phyloP scores from a whole-genome alignment of 2,113 vertebrate genomes.

The Glaucomys volans region DNA sequence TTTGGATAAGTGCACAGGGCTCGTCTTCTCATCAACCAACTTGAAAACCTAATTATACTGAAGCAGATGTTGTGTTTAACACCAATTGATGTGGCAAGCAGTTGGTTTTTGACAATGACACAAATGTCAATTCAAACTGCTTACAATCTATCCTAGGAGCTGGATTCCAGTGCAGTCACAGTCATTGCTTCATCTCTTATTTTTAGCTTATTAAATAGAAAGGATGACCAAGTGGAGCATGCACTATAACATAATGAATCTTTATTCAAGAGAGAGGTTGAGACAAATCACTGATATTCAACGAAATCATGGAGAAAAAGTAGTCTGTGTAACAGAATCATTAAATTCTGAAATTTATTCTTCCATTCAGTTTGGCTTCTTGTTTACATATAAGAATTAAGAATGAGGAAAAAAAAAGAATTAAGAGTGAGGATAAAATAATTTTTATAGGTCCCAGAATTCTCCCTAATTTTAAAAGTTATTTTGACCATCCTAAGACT shows the following conservation, averaged over 20 bases:
- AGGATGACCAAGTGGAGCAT: background rate
- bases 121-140: constrained; percentile 64
- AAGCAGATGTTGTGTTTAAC: constrained; percentile 73
- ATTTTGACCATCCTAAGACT: background rate
- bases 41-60: constrained; percentile 78
- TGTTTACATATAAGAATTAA: background rate
- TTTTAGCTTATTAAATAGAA: constrained; percentile 65
- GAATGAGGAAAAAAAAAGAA: too few species aligned
- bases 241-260: background rate
- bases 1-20: constrained; percentile 65
- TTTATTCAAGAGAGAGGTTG: background rate
- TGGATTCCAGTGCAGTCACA: background rate
- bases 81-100: constrained; percentile 59
- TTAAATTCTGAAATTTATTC: background rate
- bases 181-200: background rate
- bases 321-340: background rate
- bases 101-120: constrained; percentile 68
- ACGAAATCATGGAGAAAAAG: background rate
- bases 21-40: constrained; percentile 72
- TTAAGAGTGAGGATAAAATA: too few species aligned
- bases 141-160: constrained; percentile 6
- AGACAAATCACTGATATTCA: background rate
- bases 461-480: background rate
- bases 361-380: background rate
- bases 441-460: background rate